Percentiles rank a stretch among this genome's conserved stretches.
Conservation (phyloP, 2,113 vertebrate genomes). For the Phrynosoma platyrhinos region DNA sequence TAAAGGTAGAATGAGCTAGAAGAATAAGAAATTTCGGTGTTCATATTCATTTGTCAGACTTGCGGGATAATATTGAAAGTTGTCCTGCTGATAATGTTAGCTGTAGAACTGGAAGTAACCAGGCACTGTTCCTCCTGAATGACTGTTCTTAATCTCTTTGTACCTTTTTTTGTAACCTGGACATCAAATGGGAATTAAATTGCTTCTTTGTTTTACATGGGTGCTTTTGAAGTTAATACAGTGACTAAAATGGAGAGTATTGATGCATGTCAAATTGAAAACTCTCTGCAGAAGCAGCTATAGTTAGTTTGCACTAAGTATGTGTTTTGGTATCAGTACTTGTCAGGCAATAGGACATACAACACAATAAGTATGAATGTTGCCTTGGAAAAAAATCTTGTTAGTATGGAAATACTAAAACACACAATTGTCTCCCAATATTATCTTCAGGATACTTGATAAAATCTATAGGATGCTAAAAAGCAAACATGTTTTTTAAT, state of each 20-base stretch:
- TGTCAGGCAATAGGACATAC: neutral
- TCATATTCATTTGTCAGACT: neutral
- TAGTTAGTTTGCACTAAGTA: neutral
- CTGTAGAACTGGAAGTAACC: neutral
- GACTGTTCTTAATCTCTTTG: neutral
- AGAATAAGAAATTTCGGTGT: neutral
- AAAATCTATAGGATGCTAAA: no score
- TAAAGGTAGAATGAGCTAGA: neutral
- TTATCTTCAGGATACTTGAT: no score
- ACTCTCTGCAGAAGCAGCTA: neutral
- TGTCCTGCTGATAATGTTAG: neutral
- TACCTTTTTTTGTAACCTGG: neutral
- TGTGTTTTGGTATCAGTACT: neutral
- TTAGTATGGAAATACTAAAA: neutral
- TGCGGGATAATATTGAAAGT: neutral
- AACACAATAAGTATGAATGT: neutral
- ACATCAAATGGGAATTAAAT: neutral
- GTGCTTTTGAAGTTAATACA: slow-evolving; percentile 6
- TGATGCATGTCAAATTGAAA: neutral
- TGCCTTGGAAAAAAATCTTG: neutral
- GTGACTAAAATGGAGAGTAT: neutral
- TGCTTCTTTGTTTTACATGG: neutral
- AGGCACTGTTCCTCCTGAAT: neutral
- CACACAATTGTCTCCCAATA: neutral
- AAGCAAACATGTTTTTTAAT: no score